A percentile compares a stretch with the other conserved stretches of the same genome.
Conservation (phyloP, 2,888 invertebrate species). For the Ophraella communa region DNA sequence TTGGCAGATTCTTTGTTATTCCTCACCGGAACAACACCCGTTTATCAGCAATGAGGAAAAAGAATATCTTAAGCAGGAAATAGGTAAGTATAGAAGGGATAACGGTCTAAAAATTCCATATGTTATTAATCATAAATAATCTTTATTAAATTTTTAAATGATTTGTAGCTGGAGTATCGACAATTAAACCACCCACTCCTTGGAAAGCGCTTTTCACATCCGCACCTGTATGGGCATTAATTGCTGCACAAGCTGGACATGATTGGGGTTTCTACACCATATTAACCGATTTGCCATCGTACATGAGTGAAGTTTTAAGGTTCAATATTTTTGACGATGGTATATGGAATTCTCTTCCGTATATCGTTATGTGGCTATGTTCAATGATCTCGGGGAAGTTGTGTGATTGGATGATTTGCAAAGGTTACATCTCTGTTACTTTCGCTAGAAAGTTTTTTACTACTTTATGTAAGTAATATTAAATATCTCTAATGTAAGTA, state of each 20-base stretch:
- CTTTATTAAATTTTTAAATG: background rate
- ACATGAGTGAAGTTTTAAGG: constrained; percentile 69
- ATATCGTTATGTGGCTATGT: constrained; percentile 69
- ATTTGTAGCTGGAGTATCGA: constrained; percentile 37
- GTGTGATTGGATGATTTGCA: constrained; percentile 71
- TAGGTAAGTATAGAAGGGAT: constrained; percentile 58
- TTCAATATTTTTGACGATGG: constrained; percentile 70
- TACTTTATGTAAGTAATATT: constrained; percentile 64
- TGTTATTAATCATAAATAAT: background rate
- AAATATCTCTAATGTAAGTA: no score
- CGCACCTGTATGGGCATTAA: constrained; percentile 75
- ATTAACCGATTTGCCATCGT: constrained; percentile 70
- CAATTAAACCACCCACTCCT: constrained; percentile 63
- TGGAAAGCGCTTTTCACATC: constrained; percentile 76
- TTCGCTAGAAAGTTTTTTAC: constrained; percentile 71
- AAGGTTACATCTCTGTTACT: constrained; percentile 63
- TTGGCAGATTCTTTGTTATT: constrained; percentile 60
- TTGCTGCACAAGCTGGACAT: constrained; percentile 75
- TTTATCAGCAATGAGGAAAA: constrained; percentile 73
- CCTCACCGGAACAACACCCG: constrained; percentile 74
- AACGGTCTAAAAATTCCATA: no score
- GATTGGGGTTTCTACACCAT: constrained; percentile 77
- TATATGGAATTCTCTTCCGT: constrained; percentile 68
- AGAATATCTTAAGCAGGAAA: constrained; percentile 69
- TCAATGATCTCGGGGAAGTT: constrained; percentile 68